A percentile compares a stretch with the other conserved stretches of the same genome.
Evolutionary conservation across 2,113 vertebrate genomes (phyloP).

Genomic region (Campylorhamphus procurvoides): DNA sequence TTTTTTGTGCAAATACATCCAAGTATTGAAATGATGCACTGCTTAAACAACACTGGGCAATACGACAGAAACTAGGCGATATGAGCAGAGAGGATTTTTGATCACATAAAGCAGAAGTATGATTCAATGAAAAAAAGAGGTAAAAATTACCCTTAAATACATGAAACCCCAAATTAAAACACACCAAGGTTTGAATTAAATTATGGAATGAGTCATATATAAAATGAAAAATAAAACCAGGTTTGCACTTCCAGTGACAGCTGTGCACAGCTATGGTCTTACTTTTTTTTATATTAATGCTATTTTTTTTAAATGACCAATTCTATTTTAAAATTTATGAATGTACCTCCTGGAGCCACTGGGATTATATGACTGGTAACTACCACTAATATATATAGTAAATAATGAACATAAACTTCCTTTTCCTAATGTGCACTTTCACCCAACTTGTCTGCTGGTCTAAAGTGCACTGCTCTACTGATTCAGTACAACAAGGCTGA

Average conservation of each 20-base stretch:
- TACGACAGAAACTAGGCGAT: background rate
- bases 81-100: background rate
- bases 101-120: background rate
- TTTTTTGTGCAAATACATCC: background rate
- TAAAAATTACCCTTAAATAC: background rate
- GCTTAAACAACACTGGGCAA: background rate
- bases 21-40: background rate
- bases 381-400: background rate
- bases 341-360: background rate
- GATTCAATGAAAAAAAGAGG: background rate
- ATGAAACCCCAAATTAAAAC: background rate
- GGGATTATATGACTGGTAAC: background rate
- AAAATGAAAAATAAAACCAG: background rate
- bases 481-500: background rate
- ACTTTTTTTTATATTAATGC: background rate
- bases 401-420: background rate
- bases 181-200: background rate
- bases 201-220: background rate
- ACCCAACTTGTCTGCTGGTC: background rate
- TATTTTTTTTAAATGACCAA: background rate
- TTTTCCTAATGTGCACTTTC: background rate
- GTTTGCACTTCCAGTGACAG: background rate
- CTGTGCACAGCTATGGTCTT: background rate
- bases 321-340: background rate
- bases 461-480: background rate